Base-by-base conservation (phyloP, 92 coral and sea anemone genomes). In the Bergia puertoricense region DNA sequence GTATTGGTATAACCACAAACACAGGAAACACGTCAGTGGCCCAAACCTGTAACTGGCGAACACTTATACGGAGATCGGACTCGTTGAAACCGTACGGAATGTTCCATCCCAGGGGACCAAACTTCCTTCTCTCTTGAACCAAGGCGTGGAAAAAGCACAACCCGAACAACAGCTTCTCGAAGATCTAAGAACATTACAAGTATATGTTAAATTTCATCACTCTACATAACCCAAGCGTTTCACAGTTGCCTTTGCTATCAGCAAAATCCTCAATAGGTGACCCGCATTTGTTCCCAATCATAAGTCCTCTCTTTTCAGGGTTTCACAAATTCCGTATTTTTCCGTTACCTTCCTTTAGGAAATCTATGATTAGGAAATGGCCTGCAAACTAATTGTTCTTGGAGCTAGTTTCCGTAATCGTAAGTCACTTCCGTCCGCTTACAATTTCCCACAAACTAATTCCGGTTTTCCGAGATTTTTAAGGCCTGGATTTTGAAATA, bases 41-140 rank as follows among this genome's bases (percentile, higher is more conserved):
- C 51, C 74, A 9, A 86, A 97, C 99, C 99, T 97, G 98, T 40
- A 97, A 90, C 86, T 97, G 99, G 37, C 99, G 91, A 37, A 97
- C 99, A 79, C 99, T 97, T 88, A 97, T 97, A 38, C 99, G 93
- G 6, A 97, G 57, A 86, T 97, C 99, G 45, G 99, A 97, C 90
- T 97, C 99, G 93, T 97, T 97, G 88, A 97, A 97, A 57, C 99
- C 99, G 77, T 97, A 97, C n/a, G 99, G 98, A 43, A 97, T 97
- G 91, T 97, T 97, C 99, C 99, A 97, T 8, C 99, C 99, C 30
- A 97, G 93, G 8, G 99, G 99, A 30, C 99, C 99, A 86, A 97
- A 97, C 88, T 97, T 97, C 72, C 99, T 93, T 42, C 99, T 88
- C 85, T 97, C 99, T 91, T 97, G 99, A 44, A 97, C 96, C 93